These are phyloP conservation scores for Pseudococcus viburni DNA, from an alignment of 2,888 invertebrate species.

Conservation along the genomic window DNA sequence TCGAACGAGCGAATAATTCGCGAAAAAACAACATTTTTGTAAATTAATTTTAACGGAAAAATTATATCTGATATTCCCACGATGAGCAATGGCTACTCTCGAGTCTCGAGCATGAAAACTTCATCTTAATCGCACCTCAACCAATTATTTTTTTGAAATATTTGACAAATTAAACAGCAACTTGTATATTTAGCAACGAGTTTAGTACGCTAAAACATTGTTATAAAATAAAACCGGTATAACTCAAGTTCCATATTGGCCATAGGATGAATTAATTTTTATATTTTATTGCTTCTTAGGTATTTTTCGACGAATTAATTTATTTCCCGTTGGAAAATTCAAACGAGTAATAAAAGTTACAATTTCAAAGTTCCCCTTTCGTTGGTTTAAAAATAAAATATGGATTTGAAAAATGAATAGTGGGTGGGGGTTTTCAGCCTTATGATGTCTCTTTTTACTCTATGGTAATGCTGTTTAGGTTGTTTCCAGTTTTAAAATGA, in stretches of 20 bases:
- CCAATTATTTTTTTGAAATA: not conserved
- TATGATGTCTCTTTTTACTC: too few relatives aligned
- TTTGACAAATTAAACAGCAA: not conserved
- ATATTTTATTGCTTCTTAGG: not conserved
- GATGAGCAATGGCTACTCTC: not conserved
- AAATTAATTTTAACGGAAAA: conserved; percentile 50
- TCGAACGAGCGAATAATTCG: not conserved
- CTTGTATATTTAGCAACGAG: not conserved
- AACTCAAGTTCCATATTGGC: not conserved
- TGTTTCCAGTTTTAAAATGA: too few relatives aligned
- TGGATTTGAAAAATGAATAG: not conserved
- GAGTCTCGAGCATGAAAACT: not conserved
- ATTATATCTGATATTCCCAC: not conserved
- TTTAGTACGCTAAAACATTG: not conserved
- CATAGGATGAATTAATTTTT: not conserved
- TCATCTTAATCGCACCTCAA: not conserved
- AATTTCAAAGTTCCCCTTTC: not conserved
- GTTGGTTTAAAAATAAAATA: not conserved
- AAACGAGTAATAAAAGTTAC: not conserved
- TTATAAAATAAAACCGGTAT: not conserved
- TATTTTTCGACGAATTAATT: not conserved
- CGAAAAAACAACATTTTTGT: conserved; percentile 22
- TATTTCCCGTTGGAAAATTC: not conserved
- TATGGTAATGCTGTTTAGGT: too few relatives aligned
- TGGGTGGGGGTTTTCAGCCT: not conserved